Percentiles rank a stretch among this genome's conserved stretches.
Evolutionary conservation across 2,888 invertebrate species (phyloP).

Genomic region (Alloplasta piceator): DNA sequence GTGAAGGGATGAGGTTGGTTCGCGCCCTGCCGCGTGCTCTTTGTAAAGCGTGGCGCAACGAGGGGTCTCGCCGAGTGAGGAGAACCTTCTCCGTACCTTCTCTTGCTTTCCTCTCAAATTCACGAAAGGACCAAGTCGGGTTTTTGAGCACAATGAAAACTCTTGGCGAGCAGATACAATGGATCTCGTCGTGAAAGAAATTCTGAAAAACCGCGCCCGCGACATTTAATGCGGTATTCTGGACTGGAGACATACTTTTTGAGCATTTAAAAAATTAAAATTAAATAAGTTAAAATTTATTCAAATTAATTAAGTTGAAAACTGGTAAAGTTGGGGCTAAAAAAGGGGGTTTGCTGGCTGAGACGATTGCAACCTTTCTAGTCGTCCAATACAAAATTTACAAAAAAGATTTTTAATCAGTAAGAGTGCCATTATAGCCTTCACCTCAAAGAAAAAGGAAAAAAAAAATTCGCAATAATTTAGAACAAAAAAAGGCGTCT

Average conservation of each 20-base stretch:
- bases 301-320: too few species aligned
- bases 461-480: too few species aligned
- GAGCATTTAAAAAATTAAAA: too few species aligned
- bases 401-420: too few species aligned
- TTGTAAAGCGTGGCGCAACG: conserved; percentile 34
- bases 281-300: too few species aligned
- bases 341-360: too few species aligned
- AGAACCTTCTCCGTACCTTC: conserved; percentile 46
- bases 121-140: conserved; percentile 34
- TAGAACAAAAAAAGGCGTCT: too few species aligned
- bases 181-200: conserved; percentile 66
- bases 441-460: too few species aligned
- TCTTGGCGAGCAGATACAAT: conserved; percentile 55
- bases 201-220: conserved; percentile 50
- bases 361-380: too few species aligned
- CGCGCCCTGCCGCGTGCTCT: conserved; percentile 14
- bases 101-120: conserved; percentile 23
- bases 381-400: too few species aligned
- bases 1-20: conserved; percentile 60
- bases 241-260: too few species aligned
- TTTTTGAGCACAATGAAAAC: conserved; percentile 60
- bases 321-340: background rate
- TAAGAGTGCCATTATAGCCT: too few species aligned
- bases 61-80: conserved; percentile 38
- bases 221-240: conserved; percentile 6